Percentiles rank a stretch among this genome's conserved stretches.
These are phyloP conservation scores for Microplitis mediator DNA, from an alignment of 1,140 invertebrate species.

Conservation along the genomic window DNA sequence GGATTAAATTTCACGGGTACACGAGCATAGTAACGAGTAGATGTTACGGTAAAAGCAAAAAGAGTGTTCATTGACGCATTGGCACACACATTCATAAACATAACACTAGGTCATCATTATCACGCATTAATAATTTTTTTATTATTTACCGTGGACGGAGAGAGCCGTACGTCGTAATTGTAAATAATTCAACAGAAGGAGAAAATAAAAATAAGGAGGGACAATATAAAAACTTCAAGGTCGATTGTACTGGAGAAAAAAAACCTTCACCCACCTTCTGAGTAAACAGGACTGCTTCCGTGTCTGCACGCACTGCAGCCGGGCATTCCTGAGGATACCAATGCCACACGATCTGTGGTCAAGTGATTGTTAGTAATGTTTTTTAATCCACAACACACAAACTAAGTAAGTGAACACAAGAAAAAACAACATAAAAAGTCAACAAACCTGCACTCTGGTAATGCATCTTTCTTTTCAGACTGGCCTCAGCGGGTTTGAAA, in stretches of 20 bases:
- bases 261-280: constrained; percentile 41
- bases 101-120: not conserved
- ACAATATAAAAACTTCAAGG: not conserved
- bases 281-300: constrained; percentile 51
- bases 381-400: not conserved
- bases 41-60: constrained; percentile 19
- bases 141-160: not conserved
- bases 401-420: no score
- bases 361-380: not conserved
- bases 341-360: constrained; percentile 48
- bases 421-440: constrained; percentile 38
- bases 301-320: constrained; percentile 53
- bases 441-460: constrained; percentile 55
- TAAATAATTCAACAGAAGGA: not conserved
- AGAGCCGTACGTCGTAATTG: no score
- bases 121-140: not conserved
- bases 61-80: constrained; percentile 15
- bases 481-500: constrained; percentile 79
- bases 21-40: not conserved
- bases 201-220: not conserved
- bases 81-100: not conserved
- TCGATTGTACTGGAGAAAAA: not conserved
- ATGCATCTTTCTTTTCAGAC: constrained; percentile 67
- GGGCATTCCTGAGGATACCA: constrained; percentile 54
- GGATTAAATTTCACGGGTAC: constrained; percentile 11